Evolutionary conservation across 2,113 vertebrate species (phyloP), one percentile per base, ranked within the genome.

Genomic region (Symphodus melops): DNA sequence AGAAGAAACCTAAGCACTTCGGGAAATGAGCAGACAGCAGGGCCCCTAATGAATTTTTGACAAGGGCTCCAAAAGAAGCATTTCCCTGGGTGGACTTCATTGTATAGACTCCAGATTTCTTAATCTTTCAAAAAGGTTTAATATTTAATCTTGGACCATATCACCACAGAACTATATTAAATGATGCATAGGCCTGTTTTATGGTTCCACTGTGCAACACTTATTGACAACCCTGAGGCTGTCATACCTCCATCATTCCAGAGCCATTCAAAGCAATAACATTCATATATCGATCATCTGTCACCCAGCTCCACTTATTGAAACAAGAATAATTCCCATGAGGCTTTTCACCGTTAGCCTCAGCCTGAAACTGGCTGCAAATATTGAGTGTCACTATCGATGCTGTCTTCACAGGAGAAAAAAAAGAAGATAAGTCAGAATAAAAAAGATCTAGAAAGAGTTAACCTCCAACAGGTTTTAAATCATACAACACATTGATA

Each of bases 221-320:
- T 33, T 33, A 33, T 5, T 33, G 6, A 33, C 28, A 33, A 33
- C 28, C 28, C 28, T 33, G 28, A 33, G 28, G 28, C 67, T 81
- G 82, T 65, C 82, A 78, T 17, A 28, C 19, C 14, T 1, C 58
- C 68, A 57, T 75, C 72, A 63, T 64, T 62, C 41, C 72, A 46
- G 21, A 75, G 42, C 33, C 68, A 63, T 77, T 89, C 62, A 54
- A 11, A 20, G 79, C 68, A 78, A 67, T 82, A 86, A 75, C 67
- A 46, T 68, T 33, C 73, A 66, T 8, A 46, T 72, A 90, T 83
- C 23, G 70, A 89, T 81, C 86, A 81, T 77, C 75, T 78, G 59
- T 85, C 81, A 66, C 52, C 67, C 57, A 58, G 74, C 39, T 44
- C 66, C 60, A 56, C 72, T 70, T 76, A 80, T 21, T 66, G 71